Base-by-base conservation (phyloP, 2,797 vertebrate species). In the Darevskia mixta region DNA sequence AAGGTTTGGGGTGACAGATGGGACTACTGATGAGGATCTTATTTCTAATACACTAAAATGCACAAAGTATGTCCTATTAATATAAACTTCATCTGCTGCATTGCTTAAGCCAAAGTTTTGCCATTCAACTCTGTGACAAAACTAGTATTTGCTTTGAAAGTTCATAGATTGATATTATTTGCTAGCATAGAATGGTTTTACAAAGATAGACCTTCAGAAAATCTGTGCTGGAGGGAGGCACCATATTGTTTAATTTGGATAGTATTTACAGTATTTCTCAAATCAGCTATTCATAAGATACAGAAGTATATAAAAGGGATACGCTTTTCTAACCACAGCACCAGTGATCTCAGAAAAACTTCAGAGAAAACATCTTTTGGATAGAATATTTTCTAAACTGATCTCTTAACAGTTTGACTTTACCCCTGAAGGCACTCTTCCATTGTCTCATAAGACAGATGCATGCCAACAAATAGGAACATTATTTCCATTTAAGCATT, bases 51-150 rank as follows among this genome's bases (percentile, higher is more conserved):
- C 86, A 87, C 25, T 80, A 67, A 86, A 79, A 5, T 88, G 20
- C 32, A 88, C 11, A 32, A 88, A 89, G 72, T 8, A 61, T n/a
- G 5, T 83, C 41, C 77, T 61, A 45, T 88, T 91, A 86, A 86
- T 91, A 78, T 13, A 87, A 76, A 84, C 17, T 15, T 91, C 9
- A 0, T 87, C 66, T 89, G 66, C 10, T 82, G 29, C 73, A 35
- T 71, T 89, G 86, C 91, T 80, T 69, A 89, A 88, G 61, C 76
- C 91, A 94, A 88, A 83, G 35, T 58, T 41, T 87, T 95, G 7
- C 45, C 58, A 38, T 83, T 91, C 45, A 27, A 5, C 29, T 79
- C 7, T 78, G n/a, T 90, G 23, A 72, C 69, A 82, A 85, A 81
- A 23, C 17, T 55, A 27, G 41, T 78, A 49, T n/a, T 55, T 10